A percentile compares a stretch with the other conserved stretches of the same genome.
phyloP scores from a whole-genome alignment of 2,797 vertebrate genomes.

The Halcyon leucocephala region DNA sequence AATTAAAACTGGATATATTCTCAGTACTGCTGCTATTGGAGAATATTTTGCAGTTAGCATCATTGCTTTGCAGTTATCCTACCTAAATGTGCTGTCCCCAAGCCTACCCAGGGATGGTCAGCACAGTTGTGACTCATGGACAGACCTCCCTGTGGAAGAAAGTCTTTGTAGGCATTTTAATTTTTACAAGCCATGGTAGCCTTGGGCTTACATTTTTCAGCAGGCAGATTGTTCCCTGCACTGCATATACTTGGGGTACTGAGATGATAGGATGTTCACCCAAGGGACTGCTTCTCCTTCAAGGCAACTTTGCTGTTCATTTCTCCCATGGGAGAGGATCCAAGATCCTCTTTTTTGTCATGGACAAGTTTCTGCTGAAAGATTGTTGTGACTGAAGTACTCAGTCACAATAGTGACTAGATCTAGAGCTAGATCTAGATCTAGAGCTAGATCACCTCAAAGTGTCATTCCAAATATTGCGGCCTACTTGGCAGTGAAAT shows the following conservation, averaged over 20 bases:
- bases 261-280: neutral
- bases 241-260: neutral
- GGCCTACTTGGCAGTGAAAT: neutral
- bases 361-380: neutral
- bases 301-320: neutral
- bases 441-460: neutral
- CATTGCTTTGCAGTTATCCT: neutral
- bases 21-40: neutral
- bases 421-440: neutral
- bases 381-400: neutral
- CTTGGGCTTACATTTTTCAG: neutral
- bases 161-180: neutral
- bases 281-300: neutral
- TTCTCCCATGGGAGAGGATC: neutral
- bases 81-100: neutral
- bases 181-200: neutral
- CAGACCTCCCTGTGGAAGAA: neutral
- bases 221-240: neutral
- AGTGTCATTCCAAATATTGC: neutral
- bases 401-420: neutral
- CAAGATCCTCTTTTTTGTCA: neutral
- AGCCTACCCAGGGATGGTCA: neutral
- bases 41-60: neutral
- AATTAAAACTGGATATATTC: neutral
- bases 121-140: neutral